These are phyloP conservation scores for Telmatherina bonti DNA, from an alignment of 2,797 vertebrate genomes.

Conservation along the genomic window DNA sequence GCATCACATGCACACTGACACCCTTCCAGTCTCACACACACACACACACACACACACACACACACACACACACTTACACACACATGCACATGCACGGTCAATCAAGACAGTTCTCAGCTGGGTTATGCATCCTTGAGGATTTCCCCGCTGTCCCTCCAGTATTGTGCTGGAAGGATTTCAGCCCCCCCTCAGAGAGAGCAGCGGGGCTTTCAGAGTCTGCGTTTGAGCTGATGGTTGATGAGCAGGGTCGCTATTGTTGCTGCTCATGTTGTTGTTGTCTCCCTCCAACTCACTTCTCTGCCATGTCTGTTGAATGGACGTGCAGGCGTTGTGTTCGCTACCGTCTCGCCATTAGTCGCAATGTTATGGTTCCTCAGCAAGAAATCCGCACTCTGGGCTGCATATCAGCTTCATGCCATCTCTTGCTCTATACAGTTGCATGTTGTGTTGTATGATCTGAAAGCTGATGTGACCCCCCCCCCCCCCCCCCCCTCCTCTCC, in stretches of 20 bases:
- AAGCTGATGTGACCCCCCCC: conserved; percentile 47
- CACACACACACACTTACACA: conserved; percentile 24
- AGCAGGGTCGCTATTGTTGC: conserved; percentile 78
- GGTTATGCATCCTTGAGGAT: conserved; percentile 84
- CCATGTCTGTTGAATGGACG: conserved; percentile 70
- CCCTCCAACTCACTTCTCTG: conserved; percentile 48
- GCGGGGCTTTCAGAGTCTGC: conserved; percentile 78
- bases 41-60: conserved; percentile 56
- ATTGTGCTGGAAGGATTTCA: conserved; percentile 73
- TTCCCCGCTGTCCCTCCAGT: conserved; percentile 72
- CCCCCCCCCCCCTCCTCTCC: too few species aligned
- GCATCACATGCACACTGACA: conserved; percentile 61
- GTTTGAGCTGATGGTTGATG: conserved; percentile 84
- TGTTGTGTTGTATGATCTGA: conserved; percentile 23
- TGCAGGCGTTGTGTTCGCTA: conserved; percentile 23
- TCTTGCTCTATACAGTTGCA: conserved; percentile 20
- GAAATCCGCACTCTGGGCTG: conserved; percentile 3
- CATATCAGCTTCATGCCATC: conserved; percentile 14
- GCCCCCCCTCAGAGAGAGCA: conserved; percentile 80
- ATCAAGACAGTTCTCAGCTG: conserved; percentile 61
- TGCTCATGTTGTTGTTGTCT: conserved; percentile 59
- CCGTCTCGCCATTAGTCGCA: conserved; percentile 9
- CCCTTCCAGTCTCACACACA: conserved; percentile 26
- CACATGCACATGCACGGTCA: conserved; percentile 54
- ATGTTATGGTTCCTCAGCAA: conserved; percentile 12